Base-by-base conservation (phyloP, 1,140 invertebrate genomes). In the Drosophila saltans region DNA sequence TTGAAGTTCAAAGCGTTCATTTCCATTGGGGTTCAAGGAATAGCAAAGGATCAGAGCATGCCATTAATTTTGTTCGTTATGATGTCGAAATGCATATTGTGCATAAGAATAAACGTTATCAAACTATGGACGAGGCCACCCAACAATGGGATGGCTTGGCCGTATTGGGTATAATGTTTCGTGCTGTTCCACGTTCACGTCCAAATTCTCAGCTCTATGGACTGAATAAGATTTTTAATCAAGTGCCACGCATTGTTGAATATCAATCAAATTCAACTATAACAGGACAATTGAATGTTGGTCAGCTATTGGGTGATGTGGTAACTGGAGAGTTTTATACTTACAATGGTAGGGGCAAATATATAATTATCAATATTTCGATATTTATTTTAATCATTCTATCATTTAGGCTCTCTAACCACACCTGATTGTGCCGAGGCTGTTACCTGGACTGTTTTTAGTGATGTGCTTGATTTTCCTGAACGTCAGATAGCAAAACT, bases 401-500 rank as follows among this genome's bases (percentile, higher is more conserved):
- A 16, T 2, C 0, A 41, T 91, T 93, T 94, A 75, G 98, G 98
- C 3, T 98, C 97, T 9, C 92, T 98, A 10, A 98, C 98, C 0
- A 98, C 90, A 11, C 90, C 90, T 1, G 74, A 81, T 26, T 91
- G 90, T 24, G 80, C 90, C 8, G 86, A 91, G 63, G 48, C 83
- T 7, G 90, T 91, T 0, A 86, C 83, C 0, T 91, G 90, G 90
- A 77, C 69, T 24, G 90, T 91, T 0, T 91, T 91, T 6, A 58
- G 56, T 8, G 75, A 85, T 24, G 39, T 74, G 5, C 2, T 90
- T 2, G n/a, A 69, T 0, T 62, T 81, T 16, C 60, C 75, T 1
- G n/a, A 48, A 5, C 62, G 61, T 7, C 77, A 89, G 21, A 80
- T 91, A 10, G 30, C 16, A n/a, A 85, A 77, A 21, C 73, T 91